Percentiles rank a stretch among this genome's conserved stretches.
These are phyloP conservation scores for Aelia acuminata DNA, from an alignment of 2,888 invertebrate genomes.

Conservation along the genomic window DNA sequence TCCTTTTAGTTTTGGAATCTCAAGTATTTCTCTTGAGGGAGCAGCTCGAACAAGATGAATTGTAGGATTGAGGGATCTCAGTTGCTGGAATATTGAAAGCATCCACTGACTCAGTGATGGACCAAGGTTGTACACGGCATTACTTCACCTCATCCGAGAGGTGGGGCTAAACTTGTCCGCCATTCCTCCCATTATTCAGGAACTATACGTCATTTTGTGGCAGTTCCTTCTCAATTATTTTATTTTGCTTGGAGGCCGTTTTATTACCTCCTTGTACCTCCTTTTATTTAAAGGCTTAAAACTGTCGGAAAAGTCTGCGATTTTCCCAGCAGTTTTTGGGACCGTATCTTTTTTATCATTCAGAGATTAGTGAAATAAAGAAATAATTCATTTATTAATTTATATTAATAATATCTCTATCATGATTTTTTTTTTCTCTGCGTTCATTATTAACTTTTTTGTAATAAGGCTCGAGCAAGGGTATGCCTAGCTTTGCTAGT, in stretches of 20 bases:
- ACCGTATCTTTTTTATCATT: too few species aligned
- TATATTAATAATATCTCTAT: too few species aligned
- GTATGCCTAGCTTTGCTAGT: too few species aligned
- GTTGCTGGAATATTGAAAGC: neutral
- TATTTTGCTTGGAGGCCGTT: neutral
- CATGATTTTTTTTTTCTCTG: too few species aligned
- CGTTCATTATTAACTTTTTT: too few species aligned
- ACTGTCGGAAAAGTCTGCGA: neutral
- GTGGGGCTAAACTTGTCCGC: neutral
- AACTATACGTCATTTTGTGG: neutral
- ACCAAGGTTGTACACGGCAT: neutral
- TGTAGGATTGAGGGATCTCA: neutral
- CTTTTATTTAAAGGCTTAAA: neutral
- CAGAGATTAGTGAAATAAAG: too few species aligned
- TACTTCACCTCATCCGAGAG: neutral
- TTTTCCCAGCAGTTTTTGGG: too few species aligned
- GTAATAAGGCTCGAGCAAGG: too few species aligned
- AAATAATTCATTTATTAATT: too few species aligned
- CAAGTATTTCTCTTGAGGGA: neutral
- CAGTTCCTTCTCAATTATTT: neutral
- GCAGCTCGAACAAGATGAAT: neutral
- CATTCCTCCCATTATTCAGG: neutral
- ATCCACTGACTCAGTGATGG: neutral
- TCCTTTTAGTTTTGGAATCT: neutral
- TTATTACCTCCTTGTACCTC: neutral